Conservation (phyloP, 2,888 invertebrate genomes). For the Entomobrya proxima region DNA sequence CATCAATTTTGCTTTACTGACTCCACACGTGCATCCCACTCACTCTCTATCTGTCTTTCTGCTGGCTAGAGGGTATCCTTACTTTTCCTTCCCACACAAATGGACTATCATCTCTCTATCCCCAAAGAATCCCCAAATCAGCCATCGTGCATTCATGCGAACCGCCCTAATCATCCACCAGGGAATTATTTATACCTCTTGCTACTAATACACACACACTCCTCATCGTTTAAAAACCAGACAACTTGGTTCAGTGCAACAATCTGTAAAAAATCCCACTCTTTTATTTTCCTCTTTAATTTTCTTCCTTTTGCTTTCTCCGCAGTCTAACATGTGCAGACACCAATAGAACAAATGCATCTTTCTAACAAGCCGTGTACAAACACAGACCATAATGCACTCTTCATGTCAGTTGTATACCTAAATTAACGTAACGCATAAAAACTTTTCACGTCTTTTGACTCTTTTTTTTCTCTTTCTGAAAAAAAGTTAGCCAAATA, state of each 20-base stretch:
- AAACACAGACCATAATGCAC: background rate
- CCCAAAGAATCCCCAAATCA: slow-evolving; percentile 30
- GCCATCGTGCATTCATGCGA: slow-evolving; percentile 16
- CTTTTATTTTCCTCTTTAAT: background rate
- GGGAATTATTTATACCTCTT: slow-evolving; percentile 36
- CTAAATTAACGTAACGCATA: too few relatives aligned
- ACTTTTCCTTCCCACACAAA: too few relatives aligned
- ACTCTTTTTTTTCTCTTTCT: background rate
- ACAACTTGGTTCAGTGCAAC: background rate
- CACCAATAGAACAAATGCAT: background rate
- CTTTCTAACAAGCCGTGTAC: background rate
- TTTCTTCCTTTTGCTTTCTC: background rate
- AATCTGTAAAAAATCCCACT: background rate
- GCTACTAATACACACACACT: background rate
- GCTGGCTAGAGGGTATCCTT: too few relatives aligned
- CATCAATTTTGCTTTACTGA: too few relatives aligned
- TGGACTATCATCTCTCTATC: background rate
- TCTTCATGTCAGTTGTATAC: too few relatives aligned
- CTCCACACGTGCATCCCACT: too few relatives aligned
- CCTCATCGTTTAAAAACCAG: background rate
- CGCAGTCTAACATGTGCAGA: background rate
- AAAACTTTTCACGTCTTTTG: too few relatives aligned
- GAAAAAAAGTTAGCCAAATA: background rate
- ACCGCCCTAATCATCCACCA: slow-evolving; percentile 33
- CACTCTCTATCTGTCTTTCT: too few relatives aligned